Evolutionary conservation across 2,113 vertebrate genomes (phyloP).

Genomic region (Symphodus melops): DNA sequence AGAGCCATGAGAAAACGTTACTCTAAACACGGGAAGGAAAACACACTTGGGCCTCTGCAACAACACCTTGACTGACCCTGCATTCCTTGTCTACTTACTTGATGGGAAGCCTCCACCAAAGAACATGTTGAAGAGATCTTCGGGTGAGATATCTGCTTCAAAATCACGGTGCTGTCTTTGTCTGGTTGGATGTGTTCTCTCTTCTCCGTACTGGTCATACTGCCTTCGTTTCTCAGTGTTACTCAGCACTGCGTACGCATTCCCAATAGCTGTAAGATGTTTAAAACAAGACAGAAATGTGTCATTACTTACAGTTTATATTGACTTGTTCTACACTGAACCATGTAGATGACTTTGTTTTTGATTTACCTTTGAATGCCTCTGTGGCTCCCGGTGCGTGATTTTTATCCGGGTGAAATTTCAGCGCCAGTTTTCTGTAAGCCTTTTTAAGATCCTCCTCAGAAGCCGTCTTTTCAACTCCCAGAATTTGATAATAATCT

Average conservation of each 20-base stretch:
- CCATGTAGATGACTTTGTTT: neutral
- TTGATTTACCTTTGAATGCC: slow-evolving; percentile 93
- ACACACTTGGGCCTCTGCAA: neutral
- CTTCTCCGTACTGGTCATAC: slow-evolving; percentile 95
- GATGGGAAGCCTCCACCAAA: slow-evolving; percentile 97
- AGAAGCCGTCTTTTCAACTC: slow-evolving; percentile 89
- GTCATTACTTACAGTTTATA: neutral
- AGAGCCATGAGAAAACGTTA: too few species aligned
- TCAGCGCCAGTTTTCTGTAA: slow-evolving; percentile 84
- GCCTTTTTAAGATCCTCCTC: slow-evolving; percentile 95
- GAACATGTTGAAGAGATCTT: slow-evolving; percentile 99
- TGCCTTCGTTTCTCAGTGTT: slow-evolving; percentile 93
- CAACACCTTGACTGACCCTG: neutral
- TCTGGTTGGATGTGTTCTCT: slow-evolving; percentile 85
- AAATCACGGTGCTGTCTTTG: slow-evolving; percentile 92
- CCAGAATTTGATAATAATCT: slow-evolving; percentile 97
- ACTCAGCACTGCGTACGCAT: slow-evolving; percentile 89
- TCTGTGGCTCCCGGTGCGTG: slow-evolving; percentile 87
- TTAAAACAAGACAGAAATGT: neutral
- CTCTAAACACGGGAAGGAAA: too few species aligned
- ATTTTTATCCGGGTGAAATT: slow-evolving; percentile 87
- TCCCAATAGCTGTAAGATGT: slow-evolving; percentile 87
- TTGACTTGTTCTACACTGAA: neutral
- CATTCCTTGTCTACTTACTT: slow-evolving; percentile 82
- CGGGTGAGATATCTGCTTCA: slow-evolving; percentile 97